Evolutionary conservation across 2,888 invertebrate genomes (phyloP).

Genomic region (Tetramorium bicarinatum): DNA sequence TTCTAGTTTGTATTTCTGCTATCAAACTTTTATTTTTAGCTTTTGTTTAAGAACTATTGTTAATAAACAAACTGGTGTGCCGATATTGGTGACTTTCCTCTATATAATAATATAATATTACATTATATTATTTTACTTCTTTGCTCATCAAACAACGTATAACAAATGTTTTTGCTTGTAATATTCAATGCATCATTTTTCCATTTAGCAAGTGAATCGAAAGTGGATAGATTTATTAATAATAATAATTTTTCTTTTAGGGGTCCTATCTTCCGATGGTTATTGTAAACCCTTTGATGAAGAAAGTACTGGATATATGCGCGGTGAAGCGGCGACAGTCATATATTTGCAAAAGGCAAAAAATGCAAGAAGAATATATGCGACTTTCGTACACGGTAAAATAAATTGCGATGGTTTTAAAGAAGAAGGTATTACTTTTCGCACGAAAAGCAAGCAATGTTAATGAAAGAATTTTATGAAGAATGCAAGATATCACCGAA

Average conservation of each 20-base stretch:
- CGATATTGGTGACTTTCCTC: too few species aligned
- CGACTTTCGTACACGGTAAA: slow-evolving; percentile 87
- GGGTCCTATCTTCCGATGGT: slow-evolving; percentile 93
- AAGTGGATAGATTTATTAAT: background rate
- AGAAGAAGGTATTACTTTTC: slow-evolving; percentile 75
- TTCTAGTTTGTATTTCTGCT: too few species aligned
- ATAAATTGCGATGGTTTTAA: slow-evolving; percentile 88
- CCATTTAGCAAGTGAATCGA: too few species aligned
- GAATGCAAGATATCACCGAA: slow-evolving; percentile 63
- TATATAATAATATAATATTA: too few species aligned
- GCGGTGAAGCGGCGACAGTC: slow-evolving; percentile 92
- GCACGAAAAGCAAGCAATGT: slow-evolving; percentile 57
- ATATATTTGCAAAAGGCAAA: slow-evolving; percentile 90
- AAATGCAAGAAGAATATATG: slow-evolving; percentile 86
- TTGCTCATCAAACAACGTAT: too few species aligned
- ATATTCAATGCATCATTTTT: too few species aligned
- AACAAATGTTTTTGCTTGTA: too few species aligned
- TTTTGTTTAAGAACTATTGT: too few species aligned
- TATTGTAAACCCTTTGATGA: slow-evolving; percentile 96
- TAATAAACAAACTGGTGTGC: too few species aligned
- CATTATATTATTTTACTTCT: too few species aligned
- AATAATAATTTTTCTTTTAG: slow-evolving; percentile 78
- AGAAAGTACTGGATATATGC: slow-evolving; percentile 92
- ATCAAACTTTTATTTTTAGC: too few species aligned
- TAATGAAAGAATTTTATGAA: slow-evolving; percentile 63